Base-by-base conservation (phyloP, 2,797 vertebrate species). In the Schizothorax lantsangensis region DNA sequence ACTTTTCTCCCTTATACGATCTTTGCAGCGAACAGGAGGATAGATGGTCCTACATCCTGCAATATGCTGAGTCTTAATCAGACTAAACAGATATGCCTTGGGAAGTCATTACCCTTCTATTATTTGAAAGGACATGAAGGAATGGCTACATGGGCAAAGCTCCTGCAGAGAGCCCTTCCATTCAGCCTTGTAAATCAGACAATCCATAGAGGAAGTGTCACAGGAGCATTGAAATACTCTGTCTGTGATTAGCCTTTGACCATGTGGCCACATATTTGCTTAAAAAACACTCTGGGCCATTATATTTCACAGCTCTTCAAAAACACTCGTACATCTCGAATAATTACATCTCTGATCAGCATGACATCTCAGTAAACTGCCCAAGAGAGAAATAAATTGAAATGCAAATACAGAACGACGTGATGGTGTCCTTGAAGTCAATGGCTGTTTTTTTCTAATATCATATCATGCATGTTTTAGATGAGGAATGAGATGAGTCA, bases 21-120 rank as follows among this genome's bases (percentile, higher is more conserved):
- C 66, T 84, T 85, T 87, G 74, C 73, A 79, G 79, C 69, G 52
- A 81, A 79, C 66, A 74, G 79, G 72, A 88, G 79, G 79, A 89
- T 87, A 81, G 87, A 88, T 89, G 83, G 87, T 81, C 80, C 83
- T 84, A 80, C 72, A 88, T 83, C 73, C 84, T 88, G 71, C 82
- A 83, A 75, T 79, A 85, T 81, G 84, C 83, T 81, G 87, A 88
- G 75, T 88, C 88, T 90, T 90, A 91, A 90, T 91, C 86, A 89
- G 86, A 86, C 91, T 89, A 89, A 90, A 90, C 87, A 91, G 86
- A 88, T 79, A 90, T 23, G 85, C 88, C 89, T 83, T 81, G 90
- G 90, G 90, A 91, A 85, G 90, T 84, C 91, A 91, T 91, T 91
- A 91, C 89, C 89, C 89, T 91, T 91, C 89, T 86, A 90, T 91